These are phyloP conservation scores for Rapana venosa DNA, from an alignment of 2,888 invertebrate species.

Conservation along the genomic window DNA sequence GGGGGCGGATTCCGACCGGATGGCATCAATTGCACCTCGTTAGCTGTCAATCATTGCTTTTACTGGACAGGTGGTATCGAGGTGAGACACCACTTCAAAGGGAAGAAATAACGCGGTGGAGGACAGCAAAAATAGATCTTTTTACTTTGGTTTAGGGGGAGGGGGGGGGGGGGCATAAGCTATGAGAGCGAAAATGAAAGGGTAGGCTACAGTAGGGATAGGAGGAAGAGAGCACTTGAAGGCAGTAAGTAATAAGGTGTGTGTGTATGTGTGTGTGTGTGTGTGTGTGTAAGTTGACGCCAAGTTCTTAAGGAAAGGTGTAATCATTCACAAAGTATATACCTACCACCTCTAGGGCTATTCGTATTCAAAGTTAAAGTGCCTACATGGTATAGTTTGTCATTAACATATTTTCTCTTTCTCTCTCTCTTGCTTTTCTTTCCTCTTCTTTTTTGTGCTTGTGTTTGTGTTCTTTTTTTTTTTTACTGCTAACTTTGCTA, in stretches of 20 bases:
- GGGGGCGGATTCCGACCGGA: slow-evolving; percentile 36
- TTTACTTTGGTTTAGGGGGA: neutral
- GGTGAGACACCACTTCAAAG: slow-evolving; percentile 21
- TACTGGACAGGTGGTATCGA: neutral
- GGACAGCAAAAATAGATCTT: neutral
- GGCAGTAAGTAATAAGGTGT: neutral
- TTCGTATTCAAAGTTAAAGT: too few species aligned
- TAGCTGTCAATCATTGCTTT: slow-evolving; percentile 66
- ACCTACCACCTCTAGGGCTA: too few species aligned
- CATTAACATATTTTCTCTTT: too few species aligned
- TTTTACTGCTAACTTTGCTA: too few species aligned
- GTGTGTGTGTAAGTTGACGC: too few species aligned
- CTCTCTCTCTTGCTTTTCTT: too few species aligned
- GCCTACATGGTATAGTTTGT: too few species aligned
- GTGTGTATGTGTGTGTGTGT: neutral
- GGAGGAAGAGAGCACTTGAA: neutral
- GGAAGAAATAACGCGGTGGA: neutral
- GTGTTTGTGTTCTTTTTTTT: too few species aligned
- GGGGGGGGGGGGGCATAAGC: neutral
- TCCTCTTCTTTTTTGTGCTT: too few species aligned
- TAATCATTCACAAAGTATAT: too few species aligned
- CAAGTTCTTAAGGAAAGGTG: too few species aligned
- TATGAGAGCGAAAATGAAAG: too few species aligned
- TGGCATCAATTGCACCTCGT: slow-evolving; percentile 67
- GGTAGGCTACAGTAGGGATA: neutral